These are phyloP conservation scores for Ichneumoninae sp. DNA, from an alignment of 2,888 invertebrate species.

Conservation along the genomic window DNA sequence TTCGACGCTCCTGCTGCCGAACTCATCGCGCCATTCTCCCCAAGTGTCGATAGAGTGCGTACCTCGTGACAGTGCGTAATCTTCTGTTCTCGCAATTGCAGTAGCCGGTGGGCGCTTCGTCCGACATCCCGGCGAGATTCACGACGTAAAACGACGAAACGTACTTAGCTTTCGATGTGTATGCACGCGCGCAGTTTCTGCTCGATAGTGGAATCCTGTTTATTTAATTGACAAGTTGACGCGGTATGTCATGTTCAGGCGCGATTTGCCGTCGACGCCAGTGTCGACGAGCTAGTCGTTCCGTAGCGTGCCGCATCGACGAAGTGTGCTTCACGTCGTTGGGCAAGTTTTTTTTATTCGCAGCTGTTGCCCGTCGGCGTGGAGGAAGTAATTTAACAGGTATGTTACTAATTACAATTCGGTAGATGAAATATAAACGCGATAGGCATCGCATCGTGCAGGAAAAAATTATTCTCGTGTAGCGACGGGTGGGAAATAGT, in stretches of 20 bases:
- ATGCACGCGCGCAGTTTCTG: not conserved
- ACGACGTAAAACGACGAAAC: not conserved
- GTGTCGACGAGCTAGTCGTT: not conserved
- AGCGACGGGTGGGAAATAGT: not conserved
- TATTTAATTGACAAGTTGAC: not conserved
- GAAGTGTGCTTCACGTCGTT: not conserved
- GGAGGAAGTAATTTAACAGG: not conserved
- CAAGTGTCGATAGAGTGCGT: not conserved
- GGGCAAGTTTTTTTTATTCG: not conserved
- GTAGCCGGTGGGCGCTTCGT: not conserved
- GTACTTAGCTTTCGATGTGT: not conserved
- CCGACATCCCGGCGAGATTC: not conserved
- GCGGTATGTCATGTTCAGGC: not conserved
- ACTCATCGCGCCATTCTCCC: not conserved
- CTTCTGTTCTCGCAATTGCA: not conserved
- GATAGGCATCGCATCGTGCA: not conserved
- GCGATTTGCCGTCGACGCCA: not conserved
- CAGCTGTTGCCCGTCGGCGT: not conserved
- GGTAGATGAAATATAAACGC: not conserved
- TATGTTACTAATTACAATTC: not conserved
- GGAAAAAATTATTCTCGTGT: too few relatives aligned
- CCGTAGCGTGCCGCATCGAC: not conserved
- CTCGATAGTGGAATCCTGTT: not conserved
- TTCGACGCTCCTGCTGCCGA: not conserved
- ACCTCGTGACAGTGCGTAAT: not conserved